Conservation (phyloP, 2,797 vertebrate genomes). For the Oryzias dopingdopingensis region DNA sequence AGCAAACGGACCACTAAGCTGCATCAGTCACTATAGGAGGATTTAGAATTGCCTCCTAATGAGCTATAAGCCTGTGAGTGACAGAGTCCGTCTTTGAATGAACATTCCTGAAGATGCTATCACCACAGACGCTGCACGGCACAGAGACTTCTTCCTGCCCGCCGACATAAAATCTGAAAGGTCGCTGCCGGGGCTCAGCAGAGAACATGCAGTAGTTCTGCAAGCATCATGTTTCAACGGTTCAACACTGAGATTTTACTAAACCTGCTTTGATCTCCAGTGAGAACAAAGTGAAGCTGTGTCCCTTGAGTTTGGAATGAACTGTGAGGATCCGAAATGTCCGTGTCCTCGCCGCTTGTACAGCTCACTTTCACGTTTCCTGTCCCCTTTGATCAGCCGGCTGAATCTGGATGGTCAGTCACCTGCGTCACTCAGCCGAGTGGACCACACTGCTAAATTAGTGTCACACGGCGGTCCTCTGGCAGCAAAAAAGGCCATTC, state of each 20-base stretch:
- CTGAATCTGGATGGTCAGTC: slow-evolving; percentile 81
- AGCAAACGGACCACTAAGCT: slow-evolving; percentile 36
- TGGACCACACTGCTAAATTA: slow-evolving; percentile 84
- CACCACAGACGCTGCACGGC: no score
- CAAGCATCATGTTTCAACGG: slow-evolving; percentile 37
- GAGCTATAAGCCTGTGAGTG: slow-evolving; percentile 61
- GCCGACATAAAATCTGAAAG: slow-evolving; percentile 19
- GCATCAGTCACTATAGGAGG: slow-evolving; percentile 52
- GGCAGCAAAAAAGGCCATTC: slow-evolving; percentile 81
- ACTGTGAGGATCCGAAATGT: not conserved
- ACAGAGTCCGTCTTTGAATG: slow-evolving; percentile 43
- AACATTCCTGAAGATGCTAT: slow-evolving; percentile 27
- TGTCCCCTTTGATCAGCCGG: slow-evolving; percentile 61
- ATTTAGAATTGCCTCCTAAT: slow-evolving; percentile 72
- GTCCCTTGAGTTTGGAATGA: slow-evolving; percentile 17
- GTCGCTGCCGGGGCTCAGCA: slow-evolving; percentile 38
- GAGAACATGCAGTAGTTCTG: slow-evolving; percentile 28
- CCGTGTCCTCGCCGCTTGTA: slow-evolving; percentile 1
- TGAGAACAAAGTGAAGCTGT: slow-evolving; percentile 8
- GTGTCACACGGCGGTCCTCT: slow-evolving; percentile 80
- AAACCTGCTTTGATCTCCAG: slow-evolving; percentile 22
- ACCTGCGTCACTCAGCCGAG: slow-evolving; percentile 81
- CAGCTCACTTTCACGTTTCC: slow-evolving; percentile 23
- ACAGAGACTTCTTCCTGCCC: no score
- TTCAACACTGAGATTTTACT: slow-evolving; percentile 33